Evolutionary conservation across 2,797 vertebrate species (phyloP).

Genomic region (Dendrocincla tyrannina): DNA sequence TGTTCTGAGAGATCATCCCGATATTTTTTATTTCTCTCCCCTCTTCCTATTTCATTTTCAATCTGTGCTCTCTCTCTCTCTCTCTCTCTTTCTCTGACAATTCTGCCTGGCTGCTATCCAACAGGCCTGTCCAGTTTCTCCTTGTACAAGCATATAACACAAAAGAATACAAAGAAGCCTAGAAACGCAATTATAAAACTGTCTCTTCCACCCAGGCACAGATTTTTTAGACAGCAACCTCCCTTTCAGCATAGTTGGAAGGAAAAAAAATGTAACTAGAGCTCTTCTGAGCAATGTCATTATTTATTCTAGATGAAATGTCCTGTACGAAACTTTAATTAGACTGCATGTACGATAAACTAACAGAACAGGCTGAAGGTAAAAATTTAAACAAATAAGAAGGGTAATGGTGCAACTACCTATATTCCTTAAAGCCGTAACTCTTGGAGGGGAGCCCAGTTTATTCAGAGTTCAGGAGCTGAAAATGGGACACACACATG

Average conservation of each 20-base stretch:
- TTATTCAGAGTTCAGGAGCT: conserved; percentile 1
- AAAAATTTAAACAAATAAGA: conserved; percentile 8
- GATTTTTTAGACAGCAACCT: conserved; percentile 53
- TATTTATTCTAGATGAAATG: conserved; percentile 54
- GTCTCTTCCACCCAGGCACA: conserved; percentile 54
- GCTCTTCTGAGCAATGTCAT: conserved; percentile 19
- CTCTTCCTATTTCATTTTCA: conserved; percentile 55
- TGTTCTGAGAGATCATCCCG: conserved; percentile 39
- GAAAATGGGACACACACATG: not conserved
- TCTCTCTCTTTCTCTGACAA: conserved; percentile 34
- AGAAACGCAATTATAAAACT: conserved; percentile 74
- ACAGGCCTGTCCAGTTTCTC: conserved; percentile 62
- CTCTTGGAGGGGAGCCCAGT: conserved; percentile 1
- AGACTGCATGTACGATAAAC: conserved; percentile 48
- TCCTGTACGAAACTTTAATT: conserved; percentile 62
- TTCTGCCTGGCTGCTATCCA: conserved; percentile 67
- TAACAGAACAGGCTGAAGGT: not conserved
- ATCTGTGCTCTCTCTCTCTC: not conserved
- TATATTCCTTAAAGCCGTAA: not conserved
- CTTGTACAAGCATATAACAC: conserved; percentile 62
- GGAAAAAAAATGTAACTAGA: not conserved
- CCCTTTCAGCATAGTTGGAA: conserved; percentile 54
- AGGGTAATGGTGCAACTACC: conserved; percentile 28
- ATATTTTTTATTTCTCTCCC: conserved; percentile 47
- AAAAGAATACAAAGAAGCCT: conserved; percentile 71